phyloP scores from a whole-genome alignment of 2,888 invertebrate species.

The Callyntrura sp. region DNA sequence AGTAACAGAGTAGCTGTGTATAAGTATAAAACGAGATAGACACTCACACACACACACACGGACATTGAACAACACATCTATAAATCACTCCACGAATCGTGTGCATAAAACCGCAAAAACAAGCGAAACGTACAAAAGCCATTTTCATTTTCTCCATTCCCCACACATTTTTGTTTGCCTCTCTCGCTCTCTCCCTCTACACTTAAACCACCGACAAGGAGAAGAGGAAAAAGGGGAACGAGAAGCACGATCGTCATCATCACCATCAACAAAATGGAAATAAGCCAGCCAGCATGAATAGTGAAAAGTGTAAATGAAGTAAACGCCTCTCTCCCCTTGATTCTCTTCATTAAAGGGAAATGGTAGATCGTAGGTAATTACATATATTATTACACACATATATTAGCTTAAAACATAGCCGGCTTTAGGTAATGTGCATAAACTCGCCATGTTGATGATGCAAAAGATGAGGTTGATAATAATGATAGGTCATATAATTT shows the following conservation, averaged over 20 bases:
- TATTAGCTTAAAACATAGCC: not conserved
- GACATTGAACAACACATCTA: slow-evolving; percentile 6
- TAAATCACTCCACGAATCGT: slow-evolving; percentile 42
- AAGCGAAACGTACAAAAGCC: slow-evolving; percentile 40
- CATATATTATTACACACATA: not conserved
- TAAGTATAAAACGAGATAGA: not conserved
- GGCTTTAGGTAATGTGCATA: not conserved
- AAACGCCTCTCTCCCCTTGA: slow-evolving; percentile 22
- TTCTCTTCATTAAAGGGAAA: slow-evolving; percentile 32
- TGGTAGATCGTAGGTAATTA: slow-evolving; percentile 18
- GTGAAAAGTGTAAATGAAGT: slow-evolving; percentile 45
- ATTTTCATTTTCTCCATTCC: slow-evolving; percentile 29
- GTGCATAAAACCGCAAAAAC: slow-evolving; percentile 47
- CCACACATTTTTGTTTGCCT: not conserved
- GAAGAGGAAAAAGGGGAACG: not conserved
- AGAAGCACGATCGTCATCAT: slow-evolving; percentile 17
- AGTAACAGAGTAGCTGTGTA: too few relatives aligned
- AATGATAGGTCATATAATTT: slow-evolving; percentile 39
- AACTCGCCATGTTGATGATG: not conserved
- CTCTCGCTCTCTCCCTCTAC: not conserved
- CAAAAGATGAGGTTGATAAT: not conserved
- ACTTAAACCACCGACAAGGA: not conserved
- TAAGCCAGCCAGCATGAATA: not conserved
- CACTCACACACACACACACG: too few relatives aligned
- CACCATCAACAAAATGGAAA: slow-evolving; percentile 3